Conservation (phyloP, 2,113 vertebrate species). For the Eupsittula cactorum region DNA sequence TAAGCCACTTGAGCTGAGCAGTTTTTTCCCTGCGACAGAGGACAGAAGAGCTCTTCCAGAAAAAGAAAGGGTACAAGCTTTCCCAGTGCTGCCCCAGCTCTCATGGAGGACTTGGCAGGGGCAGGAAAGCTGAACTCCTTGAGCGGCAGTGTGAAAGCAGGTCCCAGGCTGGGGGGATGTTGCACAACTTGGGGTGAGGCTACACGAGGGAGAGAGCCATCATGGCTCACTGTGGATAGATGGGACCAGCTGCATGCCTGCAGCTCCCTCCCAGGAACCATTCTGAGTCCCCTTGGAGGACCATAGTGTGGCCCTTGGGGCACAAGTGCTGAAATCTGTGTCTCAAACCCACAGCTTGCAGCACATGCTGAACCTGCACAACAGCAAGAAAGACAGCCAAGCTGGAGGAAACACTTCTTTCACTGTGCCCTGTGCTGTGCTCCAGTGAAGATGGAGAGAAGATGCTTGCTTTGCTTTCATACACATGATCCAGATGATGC, state of each 20-base stretch:
- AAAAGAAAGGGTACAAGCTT: neutral
- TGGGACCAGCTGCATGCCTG: accelerated
- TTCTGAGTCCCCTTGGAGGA: neutral
- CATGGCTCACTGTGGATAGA: accelerated
- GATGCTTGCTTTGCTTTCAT: neutral
- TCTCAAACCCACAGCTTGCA: neutral
- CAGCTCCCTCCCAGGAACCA: neutral
- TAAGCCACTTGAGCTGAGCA: neutral
- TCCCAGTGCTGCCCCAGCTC: neutral
- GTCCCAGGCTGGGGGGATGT: neutral
- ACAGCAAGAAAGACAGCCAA: accelerated
- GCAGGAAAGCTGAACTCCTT: neutral
- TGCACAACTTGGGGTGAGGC: neutral
- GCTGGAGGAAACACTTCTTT: neutral
- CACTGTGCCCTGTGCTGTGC: neutral
- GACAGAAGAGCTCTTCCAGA: neutral
- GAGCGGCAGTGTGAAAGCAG: accelerated
- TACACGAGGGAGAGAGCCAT: neutral
- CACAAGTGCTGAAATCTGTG: neutral
- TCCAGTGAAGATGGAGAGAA: neutral
- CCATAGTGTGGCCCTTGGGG: accelerated
- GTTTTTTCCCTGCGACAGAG: neutral
- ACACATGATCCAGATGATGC: neutral
- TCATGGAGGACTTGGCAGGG: neutral
- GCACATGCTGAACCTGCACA: neutral